Conservation (phyloP, 92 coral and sea anemone genomes). For the Umimayanthus kanabou region DNA sequence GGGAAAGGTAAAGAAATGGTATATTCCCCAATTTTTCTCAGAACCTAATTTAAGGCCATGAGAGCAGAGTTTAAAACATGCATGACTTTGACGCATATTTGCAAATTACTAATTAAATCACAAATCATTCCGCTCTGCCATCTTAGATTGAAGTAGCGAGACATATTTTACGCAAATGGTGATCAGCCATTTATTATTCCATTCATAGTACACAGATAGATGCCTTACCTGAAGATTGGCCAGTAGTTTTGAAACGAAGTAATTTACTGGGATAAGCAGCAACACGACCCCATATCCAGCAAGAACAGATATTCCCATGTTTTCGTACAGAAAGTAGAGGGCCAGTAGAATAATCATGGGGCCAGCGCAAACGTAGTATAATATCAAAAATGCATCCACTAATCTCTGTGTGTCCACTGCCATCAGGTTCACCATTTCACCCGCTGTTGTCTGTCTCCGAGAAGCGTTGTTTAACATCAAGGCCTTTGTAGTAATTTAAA, state of each 20-base stretch:
- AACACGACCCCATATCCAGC: constrained; percentile 75
- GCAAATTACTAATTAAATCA: too few species aligned
- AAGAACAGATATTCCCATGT: constrained; percentile 65
- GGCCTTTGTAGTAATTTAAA: constrained; percentile 42
- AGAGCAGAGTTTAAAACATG: too few species aligned
- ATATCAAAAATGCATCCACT: constrained; percentile 54
- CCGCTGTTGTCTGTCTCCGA: constrained; percentile 71
- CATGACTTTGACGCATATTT: too few species aligned
- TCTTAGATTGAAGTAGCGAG: neutral
- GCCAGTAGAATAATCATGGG: constrained; percentile 62
- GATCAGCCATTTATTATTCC: too few species aligned
- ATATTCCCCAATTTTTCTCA: too few species aligned
- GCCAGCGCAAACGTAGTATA: constrained; percentile 59
- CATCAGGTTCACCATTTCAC: constrained; percentile 86
- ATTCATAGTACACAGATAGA: neutral
- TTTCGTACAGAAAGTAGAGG: constrained; percentile 56
- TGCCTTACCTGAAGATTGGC: constrained; percentile 58
- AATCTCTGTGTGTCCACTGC: constrained; percentile 77
- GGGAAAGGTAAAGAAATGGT: too few species aligned
- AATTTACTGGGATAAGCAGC: constrained; percentile 62
- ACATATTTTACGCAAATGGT: neutral
- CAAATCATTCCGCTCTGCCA: neutral
- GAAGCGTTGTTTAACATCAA: constrained; percentile 68
- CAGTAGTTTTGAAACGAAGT: constrained; percentile 56
- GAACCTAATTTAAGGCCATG: too few species aligned